phyloP scores from a whole-genome alignment of 2,888 invertebrate species.

The Meloe dianella region DNA sequence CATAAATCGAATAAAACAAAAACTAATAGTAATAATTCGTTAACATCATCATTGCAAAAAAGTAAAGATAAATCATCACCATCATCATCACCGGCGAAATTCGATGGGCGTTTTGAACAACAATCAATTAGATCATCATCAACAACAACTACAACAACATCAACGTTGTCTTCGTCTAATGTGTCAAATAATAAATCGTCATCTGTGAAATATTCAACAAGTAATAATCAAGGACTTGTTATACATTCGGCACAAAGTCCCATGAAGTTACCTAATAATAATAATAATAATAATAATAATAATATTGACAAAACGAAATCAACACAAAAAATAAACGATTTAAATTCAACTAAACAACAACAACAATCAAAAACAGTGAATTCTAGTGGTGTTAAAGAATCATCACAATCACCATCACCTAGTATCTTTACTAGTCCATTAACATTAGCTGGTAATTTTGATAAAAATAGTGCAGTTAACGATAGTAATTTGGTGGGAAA shows the following conservation, averaged over 20 bases:
- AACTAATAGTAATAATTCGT: constrained; percentile 39
- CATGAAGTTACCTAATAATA: constrained; percentile 44
- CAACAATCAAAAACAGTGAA: constrained; percentile 38
- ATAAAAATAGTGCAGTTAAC: constrained; percentile 41
- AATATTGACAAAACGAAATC: constrained; percentile 37
- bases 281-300: constrained; percentile 36
- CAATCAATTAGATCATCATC: constrained; percentile 39
- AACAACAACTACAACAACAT: constrained; percentile 23
- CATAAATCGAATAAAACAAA: constrained; percentile 51
- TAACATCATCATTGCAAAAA: constrained; percentile 45
- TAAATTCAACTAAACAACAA: constrained; percentile 45
- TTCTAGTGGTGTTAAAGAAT: constrained; percentile 45
- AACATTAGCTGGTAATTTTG: constrained; percentile 55
- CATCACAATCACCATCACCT: constrained; percentile 49
- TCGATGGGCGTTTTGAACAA: constrained; percentile 43
- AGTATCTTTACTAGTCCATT: constrained; percentile 59
- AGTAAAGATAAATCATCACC: constrained; percentile 29
- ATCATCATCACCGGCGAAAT: constrained; percentile 39
- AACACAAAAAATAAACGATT: constrained; percentile 41
- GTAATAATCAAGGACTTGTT: constrained; percentile 43
- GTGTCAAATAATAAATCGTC: constrained; percentile 43
- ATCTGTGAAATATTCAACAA: constrained; percentile 47
- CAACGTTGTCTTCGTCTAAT: constrained; percentile 30
- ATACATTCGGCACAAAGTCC: constrained; percentile 48
- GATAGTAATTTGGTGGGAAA: constrained; percentile 50